Percentiles rank a stretch among this genome's conserved stretches.
phyloP scores from a whole-genome alignment of 2,888 invertebrate species.

The Erebia epiphron region DNA sequence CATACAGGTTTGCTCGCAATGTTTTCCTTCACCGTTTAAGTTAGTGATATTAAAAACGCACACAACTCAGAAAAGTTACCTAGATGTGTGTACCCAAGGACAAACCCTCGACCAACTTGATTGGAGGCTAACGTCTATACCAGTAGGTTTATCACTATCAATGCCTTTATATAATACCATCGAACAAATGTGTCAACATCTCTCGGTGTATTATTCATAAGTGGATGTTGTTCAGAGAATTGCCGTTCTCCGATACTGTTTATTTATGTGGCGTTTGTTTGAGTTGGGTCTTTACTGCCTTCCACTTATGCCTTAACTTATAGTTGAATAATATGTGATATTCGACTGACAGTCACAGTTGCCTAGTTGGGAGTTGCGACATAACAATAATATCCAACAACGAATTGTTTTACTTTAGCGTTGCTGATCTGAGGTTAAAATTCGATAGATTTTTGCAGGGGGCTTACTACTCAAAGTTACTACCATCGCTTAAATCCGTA shows the following conservation, averaged over 20 bases:
- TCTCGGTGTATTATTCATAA: conserved; percentile 39
- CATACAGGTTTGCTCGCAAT: too few relatives aligned
- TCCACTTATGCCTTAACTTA: conserved; percentile 8
- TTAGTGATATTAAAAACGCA: too few relatives aligned
- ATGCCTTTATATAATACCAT: too few relatives aligned
- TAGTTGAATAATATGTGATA: conserved; percentile 9
- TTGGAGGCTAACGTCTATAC: too few relatives aligned
- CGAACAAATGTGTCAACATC: background rate
- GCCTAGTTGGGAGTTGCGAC: background rate
- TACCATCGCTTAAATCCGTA: too few relatives aligned
- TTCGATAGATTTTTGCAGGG: too few relatives aligned
- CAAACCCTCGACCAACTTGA: too few relatives aligned
- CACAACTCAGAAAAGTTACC: too few relatives aligned
- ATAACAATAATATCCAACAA: background rate
- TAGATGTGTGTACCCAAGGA: too few relatives aligned
- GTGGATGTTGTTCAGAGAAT: conserved; percentile 45
- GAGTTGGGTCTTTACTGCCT: conserved; percentile 36
- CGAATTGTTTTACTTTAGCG: background rate
- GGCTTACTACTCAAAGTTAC: too few relatives aligned
- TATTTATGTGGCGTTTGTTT: conserved; percentile 45
- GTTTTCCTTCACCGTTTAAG: too few relatives aligned
- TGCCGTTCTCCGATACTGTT: conserved; percentile 40
- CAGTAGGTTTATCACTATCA: too few relatives aligned
- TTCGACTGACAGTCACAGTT: background rate
- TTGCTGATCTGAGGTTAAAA: background rate